Evolutionary conservation across 2,113 vertebrate genomes (phyloP), one percentile per base, ranked within the genome.

Genomic region (Bagarius yarrelli): DNA sequence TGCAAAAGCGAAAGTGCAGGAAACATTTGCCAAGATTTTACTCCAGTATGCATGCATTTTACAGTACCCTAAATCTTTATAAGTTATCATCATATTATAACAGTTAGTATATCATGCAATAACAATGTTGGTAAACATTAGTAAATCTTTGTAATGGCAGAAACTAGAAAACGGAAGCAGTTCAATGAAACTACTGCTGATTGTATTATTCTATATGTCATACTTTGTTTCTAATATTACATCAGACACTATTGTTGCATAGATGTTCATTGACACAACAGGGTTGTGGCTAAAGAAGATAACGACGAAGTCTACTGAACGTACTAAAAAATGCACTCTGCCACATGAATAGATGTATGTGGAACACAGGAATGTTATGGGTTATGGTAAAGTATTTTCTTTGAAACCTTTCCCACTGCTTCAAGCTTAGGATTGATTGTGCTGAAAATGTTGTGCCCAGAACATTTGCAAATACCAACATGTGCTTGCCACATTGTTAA

Each of bases 401-500:
- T 94, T 95, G 94, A 95, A 94, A 93, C 83, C 85, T 84, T 93
- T 95, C 93, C 94, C 93, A 91, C 85, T 86, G 87, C 88, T 93
- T 91, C 90, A 89, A 93, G 89, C 55, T 85, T 85, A 90, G 88
- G 88, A 92, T 93, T 89, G 86, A 93, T 92, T 86, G 83, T 90
- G 88, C 89, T 84, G 83, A 86, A 91, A 91, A 92, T 89, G 92
- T 91, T 88, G 88, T 94, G 93, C 92, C 92, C 91, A 88, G 91
- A 90, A 89, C 89, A 88, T 77, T 78, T 83, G 84, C 85, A 53
- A 85, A 89, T 91, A 93, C 93, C 93, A 94, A 95, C 94, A 95
- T 94, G 90, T 96, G 95, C 90, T 92, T 90, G 89, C 94, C 94
- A 94, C 89, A 95, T 95, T 95, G 92, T 88, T 85, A 47, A 80